These are phyloP conservation scores for Ecliptopera silaceata DNA, from an alignment of 2,888 invertebrate genomes.

Conservation along the genomic window DNA sequence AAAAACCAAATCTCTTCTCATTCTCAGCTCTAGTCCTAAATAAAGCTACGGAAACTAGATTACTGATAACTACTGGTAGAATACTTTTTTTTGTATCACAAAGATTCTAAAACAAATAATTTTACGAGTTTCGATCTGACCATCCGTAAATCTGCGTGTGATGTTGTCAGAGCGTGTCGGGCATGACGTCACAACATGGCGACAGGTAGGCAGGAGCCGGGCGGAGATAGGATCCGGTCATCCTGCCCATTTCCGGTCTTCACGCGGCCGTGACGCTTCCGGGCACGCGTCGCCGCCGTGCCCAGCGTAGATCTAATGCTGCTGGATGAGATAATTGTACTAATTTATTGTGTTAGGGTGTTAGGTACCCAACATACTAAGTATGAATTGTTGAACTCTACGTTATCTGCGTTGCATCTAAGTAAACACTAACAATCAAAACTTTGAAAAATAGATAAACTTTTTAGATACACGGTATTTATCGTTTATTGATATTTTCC, in stretches of 20 bases:
- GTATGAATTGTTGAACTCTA: too few species aligned
- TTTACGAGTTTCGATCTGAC: slow-evolving; percentile 20
- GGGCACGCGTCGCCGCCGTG: slow-evolving; percentile 78
- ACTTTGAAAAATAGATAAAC: too few species aligned
- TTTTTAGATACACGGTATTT: too few species aligned
- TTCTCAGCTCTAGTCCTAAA: too few species aligned
- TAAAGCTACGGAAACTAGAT: too few species aligned
- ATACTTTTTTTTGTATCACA: too few species aligned
- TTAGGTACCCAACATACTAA: too few species aligned
- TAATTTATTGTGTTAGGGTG: background rate
- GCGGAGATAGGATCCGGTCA: slow-evolving; percentile 83
- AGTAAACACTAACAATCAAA: too few species aligned
- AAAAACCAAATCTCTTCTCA: too few species aligned
- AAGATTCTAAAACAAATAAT: slow-evolving; percentile 15
- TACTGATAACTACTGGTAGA: too few species aligned
- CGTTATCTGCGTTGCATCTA: too few species aligned
- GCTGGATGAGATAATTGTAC: slow-evolving; percentile 56
- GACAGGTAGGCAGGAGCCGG: slow-evolving; percentile 73
- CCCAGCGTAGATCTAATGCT: slow-evolving; percentile 51
- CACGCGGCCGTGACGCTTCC: slow-evolving; percentile 83
- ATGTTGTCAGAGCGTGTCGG: slow-evolving; percentile 40
- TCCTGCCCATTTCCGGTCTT: slow-evolving; percentile 84
- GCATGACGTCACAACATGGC: slow-evolving; percentile 79
- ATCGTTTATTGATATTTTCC: too few species aligned
- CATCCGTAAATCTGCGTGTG: slow-evolving; percentile 37